A percentile compares a stretch with the other conserved stretches of the same genome.
Evolutionary conservation across 2,113 vertebrate genomes (phyloP).

Genomic region (Amphilophus citrinellus): DNA sequence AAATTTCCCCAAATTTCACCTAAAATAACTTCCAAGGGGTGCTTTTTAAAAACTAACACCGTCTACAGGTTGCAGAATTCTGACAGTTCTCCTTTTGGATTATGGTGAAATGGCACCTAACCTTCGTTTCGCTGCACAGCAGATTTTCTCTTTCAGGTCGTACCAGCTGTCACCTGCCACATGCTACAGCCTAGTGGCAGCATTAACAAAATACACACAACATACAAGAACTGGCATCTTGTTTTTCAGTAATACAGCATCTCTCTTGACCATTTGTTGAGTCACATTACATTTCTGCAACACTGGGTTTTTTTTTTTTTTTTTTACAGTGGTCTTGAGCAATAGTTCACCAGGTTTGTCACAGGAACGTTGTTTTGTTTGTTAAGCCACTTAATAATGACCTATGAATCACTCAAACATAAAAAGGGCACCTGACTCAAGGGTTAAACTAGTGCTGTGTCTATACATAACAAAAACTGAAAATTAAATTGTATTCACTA

Average conservation of each 20-base stretch:
- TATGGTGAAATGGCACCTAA: background rate
- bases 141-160: background rate
- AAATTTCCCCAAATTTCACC: background rate
- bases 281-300: background rate
- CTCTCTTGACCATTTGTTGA: background rate
- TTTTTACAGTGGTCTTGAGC: background rate
- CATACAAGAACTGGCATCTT: background rate
- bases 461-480: background rate
- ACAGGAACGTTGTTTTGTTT: too few relatives aligned
- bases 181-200: conserved; percentile 47
- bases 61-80: too few relatives aligned
- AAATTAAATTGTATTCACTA: background rate
- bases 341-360: too few relatives aligned
- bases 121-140: background rate
- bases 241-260: background rate
- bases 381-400: too few relatives aligned
- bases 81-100: background rate
- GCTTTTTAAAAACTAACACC: too few relatives aligned
- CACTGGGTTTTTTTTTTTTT: background rate
- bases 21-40: background rate
- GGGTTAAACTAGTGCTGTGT: background rate
- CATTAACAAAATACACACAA: background rate
- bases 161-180: background rate
- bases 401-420: too few relatives aligned
- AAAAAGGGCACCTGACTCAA: background rate